These are phyloP conservation scores for Micromesistius poutassou DNA, from an alignment of 2,797 vertebrate genomes.

Conservation along the genomic window DNA sequence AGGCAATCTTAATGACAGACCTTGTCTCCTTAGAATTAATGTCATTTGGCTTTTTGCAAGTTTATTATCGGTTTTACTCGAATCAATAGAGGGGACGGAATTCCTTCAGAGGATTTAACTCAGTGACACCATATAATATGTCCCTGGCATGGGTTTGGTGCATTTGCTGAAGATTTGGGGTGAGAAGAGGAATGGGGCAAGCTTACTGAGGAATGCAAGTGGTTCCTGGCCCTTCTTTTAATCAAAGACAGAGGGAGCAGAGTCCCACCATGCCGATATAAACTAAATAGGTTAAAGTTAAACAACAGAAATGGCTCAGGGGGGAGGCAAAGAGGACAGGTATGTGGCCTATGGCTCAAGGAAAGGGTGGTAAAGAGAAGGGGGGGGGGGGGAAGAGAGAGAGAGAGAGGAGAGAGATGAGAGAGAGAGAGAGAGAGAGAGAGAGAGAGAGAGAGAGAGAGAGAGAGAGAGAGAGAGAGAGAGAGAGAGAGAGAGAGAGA, in stretches of 20 bases:
- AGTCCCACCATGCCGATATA: conserved; percentile 11
- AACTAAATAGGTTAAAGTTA: conserved; percentile 14
- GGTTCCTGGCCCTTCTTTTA: conserved; percentile 26
- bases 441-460: too few species aligned
- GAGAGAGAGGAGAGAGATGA: not conserved
- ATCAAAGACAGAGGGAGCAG: conserved; percentile 23
- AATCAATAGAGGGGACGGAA: conserved; percentile 28
- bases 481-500: too few species aligned
- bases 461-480: too few species aligned
- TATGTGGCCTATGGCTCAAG: not conserved
- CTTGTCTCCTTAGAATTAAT: not conserved
- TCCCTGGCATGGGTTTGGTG: conserved; percentile 32
- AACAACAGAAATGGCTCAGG: conserved; percentile 6
- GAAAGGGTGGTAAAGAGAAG: not conserved
- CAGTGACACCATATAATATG: conserved; percentile 29
- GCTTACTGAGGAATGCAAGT: conserved; percentile 35
- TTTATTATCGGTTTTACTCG: conserved; percentile 11
- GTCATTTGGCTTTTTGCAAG: not conserved
- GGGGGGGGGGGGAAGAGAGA: not conserved
- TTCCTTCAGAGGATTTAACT: conserved; percentile 37
- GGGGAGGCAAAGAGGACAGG: not conserved
- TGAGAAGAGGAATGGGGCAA: conserved; percentile 8
- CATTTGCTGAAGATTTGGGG: conserved; percentile 26
- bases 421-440: conserved; percentile 9
- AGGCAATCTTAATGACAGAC: not conserved